Percentiles rank a stretch among this genome's conserved stretches.
These are phyloP conservation scores for Orestias chungarensis DNA, from an alignment of 2,797 vertebrate genomes.

Conservation along the genomic window DNA sequence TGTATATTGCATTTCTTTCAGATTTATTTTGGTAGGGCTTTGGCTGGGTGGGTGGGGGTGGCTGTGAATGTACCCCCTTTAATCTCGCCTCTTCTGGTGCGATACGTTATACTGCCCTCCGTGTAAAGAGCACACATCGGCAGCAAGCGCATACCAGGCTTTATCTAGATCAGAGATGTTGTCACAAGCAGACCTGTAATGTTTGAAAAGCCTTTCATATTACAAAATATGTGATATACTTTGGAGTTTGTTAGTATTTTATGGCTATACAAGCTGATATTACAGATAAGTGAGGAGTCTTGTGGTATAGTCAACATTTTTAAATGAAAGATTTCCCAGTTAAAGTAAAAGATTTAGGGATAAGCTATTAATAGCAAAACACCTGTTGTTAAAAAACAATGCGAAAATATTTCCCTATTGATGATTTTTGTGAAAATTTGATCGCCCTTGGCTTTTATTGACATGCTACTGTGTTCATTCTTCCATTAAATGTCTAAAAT, in stretches of 20 bases:
- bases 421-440: neutral
- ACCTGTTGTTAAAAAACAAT: neutral
- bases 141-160: constrained; percentile 15
- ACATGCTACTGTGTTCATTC: neutral
- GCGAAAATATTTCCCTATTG: neutral
- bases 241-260: constrained; percentile 18
- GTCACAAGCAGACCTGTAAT: constrained; percentile 15
- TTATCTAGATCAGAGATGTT: constrained; percentile 41
- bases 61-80: constrained; percentile 45
- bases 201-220: constrained; percentile 11
- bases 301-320: neutral
- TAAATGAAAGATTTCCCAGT: neutral
- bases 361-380: neutral
- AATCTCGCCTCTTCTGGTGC: constrained; percentile 60
- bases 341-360: neutral
- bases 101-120: constrained; percentile 36
- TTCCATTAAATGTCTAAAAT: neutral
- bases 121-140: constrained; percentile 41
- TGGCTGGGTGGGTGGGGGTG: constrained; percentile 2
- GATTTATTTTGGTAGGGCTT: constrained; percentile 39
- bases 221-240: constrained; percentile 20
- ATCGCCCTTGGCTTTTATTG: neutral
- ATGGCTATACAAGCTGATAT: neutral
- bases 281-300: neutral
- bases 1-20: constrained; percentile 63